phyloP scores from a whole-genome alignment of 1,140 invertebrate genomes.

The Orussus abietinus region DNA sequence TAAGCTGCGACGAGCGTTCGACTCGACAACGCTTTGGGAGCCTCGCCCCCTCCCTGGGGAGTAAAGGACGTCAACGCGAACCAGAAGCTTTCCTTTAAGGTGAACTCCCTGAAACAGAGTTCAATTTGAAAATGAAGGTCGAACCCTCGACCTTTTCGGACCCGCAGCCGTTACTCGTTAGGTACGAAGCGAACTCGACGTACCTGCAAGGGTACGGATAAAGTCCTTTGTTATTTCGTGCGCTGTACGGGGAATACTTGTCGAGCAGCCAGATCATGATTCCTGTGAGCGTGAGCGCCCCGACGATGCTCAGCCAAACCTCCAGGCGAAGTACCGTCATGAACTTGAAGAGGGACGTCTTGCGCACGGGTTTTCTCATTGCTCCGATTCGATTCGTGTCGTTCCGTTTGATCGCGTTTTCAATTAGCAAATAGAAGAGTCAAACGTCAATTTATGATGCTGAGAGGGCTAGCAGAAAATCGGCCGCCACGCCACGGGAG shows the following conservation, averaged over 20 bases:
- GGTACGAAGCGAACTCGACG: not conserved
- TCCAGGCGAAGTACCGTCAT: constrained; percentile 85
- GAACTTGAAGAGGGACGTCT: constrained; percentile 86
- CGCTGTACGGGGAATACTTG: constrained; percentile 85
- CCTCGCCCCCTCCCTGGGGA: constrained; percentile 84
- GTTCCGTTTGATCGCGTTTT: no score
- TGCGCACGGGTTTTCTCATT: constrained; percentile 76
- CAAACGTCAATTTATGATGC: no score
- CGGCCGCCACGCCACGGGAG: no score
- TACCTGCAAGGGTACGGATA: constrained; percentile 81
- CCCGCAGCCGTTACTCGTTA: not conserved
- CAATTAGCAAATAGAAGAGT: no score
- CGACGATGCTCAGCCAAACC: constrained; percentile 86
- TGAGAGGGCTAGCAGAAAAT: no score
- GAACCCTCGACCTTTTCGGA: not conserved
- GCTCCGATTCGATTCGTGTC: no score
- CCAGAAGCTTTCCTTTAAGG: constrained; percentile 88
- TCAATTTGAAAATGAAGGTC: constrained; percentile 8
- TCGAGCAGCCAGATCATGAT: constrained; percentile 86
- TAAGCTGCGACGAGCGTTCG: constrained; percentile 84
- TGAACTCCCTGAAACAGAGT: constrained; percentile 66
- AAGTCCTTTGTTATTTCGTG: constrained; percentile 75
- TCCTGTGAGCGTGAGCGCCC: constrained; percentile 75
- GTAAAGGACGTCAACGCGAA: constrained; percentile 90
- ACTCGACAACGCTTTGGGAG: constrained; percentile 79